Percentiles rank a stretch among this genome's conserved stretches.
These are phyloP conservation scores for Eupithecia vulgata DNA, from an alignment of 2,888 invertebrate genomes.

Conservation along the genomic window DNA sequence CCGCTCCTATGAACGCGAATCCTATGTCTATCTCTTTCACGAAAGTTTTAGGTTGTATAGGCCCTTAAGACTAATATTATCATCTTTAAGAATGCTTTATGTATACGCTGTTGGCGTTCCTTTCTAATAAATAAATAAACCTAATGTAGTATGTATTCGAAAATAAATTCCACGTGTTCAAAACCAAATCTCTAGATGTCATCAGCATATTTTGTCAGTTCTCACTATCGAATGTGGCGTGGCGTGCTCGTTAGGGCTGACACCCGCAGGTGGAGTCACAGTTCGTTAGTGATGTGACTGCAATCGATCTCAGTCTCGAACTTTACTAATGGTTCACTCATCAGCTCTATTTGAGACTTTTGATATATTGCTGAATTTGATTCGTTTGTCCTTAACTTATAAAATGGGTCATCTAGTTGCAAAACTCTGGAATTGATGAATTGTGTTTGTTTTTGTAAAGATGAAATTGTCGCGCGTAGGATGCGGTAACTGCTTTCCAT, in stretches of 20 bases:
- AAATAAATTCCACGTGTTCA: not conserved
- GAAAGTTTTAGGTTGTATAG: too few relatives aligned
- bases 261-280: slow-evolving; percentile 60
- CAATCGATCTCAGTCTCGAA: slow-evolving; percentile 45
- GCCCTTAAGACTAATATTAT: too few relatives aligned
- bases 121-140: too few relatives aligned
- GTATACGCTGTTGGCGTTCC: too few relatives aligned
- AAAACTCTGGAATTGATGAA: too few relatives aligned
- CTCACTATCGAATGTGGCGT: slow-evolving; percentile 32
- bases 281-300: slow-evolving; percentile 69
- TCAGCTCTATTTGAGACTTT: slow-evolving; percentile 27
- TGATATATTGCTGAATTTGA: slow-evolving; percentile 6
- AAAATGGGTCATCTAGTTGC: not conserved
- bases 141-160: too few relatives aligned
- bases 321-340: slow-evolving; percentile 19
- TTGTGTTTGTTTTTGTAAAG: too few relatives aligned
- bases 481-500: too few relatives aligned
- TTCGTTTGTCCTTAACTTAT: slow-evolving; percentile 9
- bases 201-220: slow-evolving; percentile 36
- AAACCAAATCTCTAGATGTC: slow-evolving; percentile 4
- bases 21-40: too few relatives aligned
- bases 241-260: slow-evolving; percentile 60
- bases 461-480: too few relatives aligned
- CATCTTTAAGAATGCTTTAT: too few relatives aligned
- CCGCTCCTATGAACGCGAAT: too few relatives aligned